Evolutionary conservation across 2,113 vertebrate species (phyloP).

Genomic region (Smithornis capensis): DNA sequence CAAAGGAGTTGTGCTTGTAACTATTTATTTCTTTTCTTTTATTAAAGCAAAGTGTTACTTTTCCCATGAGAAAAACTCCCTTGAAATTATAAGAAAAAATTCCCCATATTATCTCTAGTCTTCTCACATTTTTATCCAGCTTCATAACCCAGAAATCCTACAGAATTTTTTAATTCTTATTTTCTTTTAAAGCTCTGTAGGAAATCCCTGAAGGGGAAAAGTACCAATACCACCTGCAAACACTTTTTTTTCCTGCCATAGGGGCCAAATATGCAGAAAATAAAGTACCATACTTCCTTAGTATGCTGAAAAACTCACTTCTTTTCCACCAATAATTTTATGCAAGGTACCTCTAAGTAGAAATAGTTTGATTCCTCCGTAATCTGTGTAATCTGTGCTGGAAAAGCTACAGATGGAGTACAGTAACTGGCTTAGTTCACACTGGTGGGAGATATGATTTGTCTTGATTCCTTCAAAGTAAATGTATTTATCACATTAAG

Average conservation of each 20-base stretch:
- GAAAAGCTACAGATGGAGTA: neutral
- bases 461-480: neutral
- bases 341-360: neutral
- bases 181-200: conserved; percentile 8
- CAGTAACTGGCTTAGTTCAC: neutral
- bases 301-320: neutral
- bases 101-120: neutral
- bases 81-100: conserved; percentile 41
- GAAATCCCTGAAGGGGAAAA: conserved; percentile 20
- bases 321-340: neutral
- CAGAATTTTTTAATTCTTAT: neutral
- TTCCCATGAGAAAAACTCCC: conserved; percentile 84
- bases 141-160: conserved; percentile 2
- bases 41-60: conserved; percentile 76
- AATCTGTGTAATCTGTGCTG: neutral
- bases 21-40: conserved; percentile 65
- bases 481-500: neutral
- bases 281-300: neutral
- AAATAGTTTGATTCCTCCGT: neutral
- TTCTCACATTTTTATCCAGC: conserved; percentile 11
- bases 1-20: conserved; percentile 64
- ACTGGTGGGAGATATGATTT: neutral
- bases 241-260: neutral
- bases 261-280: neutral
- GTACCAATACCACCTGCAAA: neutral